Evolutionary conservation across 2,888 invertebrate genomes (phyloP), one percentile per base, ranked within the genome.

Genomic region (Phlogophora meticulosa): DNA sequence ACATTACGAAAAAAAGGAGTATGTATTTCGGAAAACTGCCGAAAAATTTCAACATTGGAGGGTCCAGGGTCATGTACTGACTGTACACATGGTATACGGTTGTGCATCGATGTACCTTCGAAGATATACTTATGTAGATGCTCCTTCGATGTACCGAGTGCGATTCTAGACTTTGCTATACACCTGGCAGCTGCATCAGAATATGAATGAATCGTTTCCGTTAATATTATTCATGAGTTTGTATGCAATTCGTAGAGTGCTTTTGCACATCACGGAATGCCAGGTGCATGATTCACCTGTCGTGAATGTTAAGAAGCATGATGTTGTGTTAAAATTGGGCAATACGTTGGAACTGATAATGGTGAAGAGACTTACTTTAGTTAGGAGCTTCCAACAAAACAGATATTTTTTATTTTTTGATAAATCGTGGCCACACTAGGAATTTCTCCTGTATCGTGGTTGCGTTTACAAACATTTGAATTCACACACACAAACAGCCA

Each of bases 261-360:
- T 40, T 40, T 22, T 63, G 43, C 59, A 63, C 38, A 46, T 49
- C 49, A 34, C 34, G 24, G 28, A 62, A 62, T 51, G 13, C 32
- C 28, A 53, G 36, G 15, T 7, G 4, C 1, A 42, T 56, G 49
- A 62, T 63, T 77, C 62, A 51, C 22, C n/a, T 10, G 7, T 10
- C n/a, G 15, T 13, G 0, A 40, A 20, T 20, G n/a, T 69, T 24
- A 40, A 63, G 13, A 32, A n/a, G 7, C 43, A 22, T 22, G 2
- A 22, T 22, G 4, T 64, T 38, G n/a, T 10, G 15, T 40, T 57
- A 59, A 28, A 24, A 57, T 46, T 52, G n/a, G 15, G 9, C 1
- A 22, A 48, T 32, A 28, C 5, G 3, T 38, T 42, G 40, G 24
- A 34, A 28, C 17, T 24, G 15, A 24, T 15, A 0, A 3, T n/a